A percentile compares a stretch with the other conserved stretches of the same genome.
Evolutionary conservation across 2,888 invertebrate genomes (phyloP).

Genomic region (Ornithoptera priamus): DNA sequence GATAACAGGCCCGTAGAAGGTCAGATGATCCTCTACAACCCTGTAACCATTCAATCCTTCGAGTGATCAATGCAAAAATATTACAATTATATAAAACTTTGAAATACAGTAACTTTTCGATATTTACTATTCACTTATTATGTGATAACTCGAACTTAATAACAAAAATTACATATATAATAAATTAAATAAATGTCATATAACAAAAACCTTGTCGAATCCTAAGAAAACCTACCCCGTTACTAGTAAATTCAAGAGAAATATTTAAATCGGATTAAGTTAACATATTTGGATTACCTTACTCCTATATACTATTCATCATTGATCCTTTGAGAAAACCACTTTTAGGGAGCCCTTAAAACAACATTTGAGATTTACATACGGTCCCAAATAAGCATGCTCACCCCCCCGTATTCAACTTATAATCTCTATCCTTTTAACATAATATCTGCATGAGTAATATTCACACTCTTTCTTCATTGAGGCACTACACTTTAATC

Average conservation of each 20-base stretch:
- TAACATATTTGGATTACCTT: background rate
- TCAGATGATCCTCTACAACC: no score
- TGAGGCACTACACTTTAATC: background rate
- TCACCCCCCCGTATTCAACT: slow-evolving; percentile 12
- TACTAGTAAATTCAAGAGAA: background rate
- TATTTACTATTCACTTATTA: no score
- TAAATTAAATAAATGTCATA: no score
- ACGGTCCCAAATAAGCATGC: slow-evolving; percentile 17
- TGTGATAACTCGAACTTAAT: no score
- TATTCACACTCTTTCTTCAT: background rate
- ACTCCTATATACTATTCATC: background rate
- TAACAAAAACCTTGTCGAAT: no score
- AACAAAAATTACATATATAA: no score
- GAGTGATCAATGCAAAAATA: no score
- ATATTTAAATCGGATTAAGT: background rate
- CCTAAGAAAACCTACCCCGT: no score
- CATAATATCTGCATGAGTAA: slow-evolving; percentile 1
- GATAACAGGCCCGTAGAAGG: no score
- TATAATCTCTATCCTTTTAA: slow-evolving; percentile 3
- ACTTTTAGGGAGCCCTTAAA: slow-evolving; percentile 10
- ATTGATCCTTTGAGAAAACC: slow-evolving; percentile 5
- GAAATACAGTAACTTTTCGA: no score
- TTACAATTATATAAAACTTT: no score
- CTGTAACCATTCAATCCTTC: no score
- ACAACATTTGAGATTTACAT: slow-evolving; percentile 13